These are phyloP conservation scores for Thymallus thymallus DNA, from an alignment of 2,113 vertebrate species.

Conservation along the genomic window DNA sequence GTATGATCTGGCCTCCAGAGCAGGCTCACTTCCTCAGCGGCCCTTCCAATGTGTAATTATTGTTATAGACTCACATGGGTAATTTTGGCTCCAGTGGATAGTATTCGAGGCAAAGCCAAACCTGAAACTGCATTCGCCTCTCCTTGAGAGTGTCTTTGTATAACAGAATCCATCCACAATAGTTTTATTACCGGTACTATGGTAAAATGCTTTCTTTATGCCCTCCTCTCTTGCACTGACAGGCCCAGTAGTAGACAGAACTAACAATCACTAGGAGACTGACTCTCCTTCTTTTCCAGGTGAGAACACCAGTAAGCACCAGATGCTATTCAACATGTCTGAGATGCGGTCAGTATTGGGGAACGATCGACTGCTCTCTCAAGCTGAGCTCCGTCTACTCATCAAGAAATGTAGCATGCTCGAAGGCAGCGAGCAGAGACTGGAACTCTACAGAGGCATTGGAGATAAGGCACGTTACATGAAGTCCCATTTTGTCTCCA, in stretches of 20 bases:
- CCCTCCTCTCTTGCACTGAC: not conserved
- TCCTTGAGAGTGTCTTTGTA: not conserved
- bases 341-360: conserved; percentile 55
- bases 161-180: not conserved
- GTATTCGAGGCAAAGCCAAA: conserved; percentile 15
- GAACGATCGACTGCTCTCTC: conserved; percentile 46
- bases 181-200: not conserved
- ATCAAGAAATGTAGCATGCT: conserved; percentile 8
- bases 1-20: not conserved
- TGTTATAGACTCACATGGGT: conserved; percentile 25
- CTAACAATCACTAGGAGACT: not conserved
- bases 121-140: conserved; percentile 8
- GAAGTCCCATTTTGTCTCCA: conserved; percentile 61
- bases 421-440: conserved; percentile 45
- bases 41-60: conserved; percentile 37
- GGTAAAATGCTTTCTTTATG: not conserved
- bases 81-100: conserved; percentile 27
- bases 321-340: conserved; percentile 49
- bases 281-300: conserved; percentile 12
- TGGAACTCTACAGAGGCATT: conserved; percentile 71
- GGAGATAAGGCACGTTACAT: conserved; percentile 64
- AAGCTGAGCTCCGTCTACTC: conserved; percentile 73
- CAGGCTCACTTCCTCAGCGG: conserved; percentile 3
- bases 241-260: not conserved
- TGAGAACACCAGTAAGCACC: not conserved